phyloP scores from a whole-genome alignment of 2,797 vertebrate species.

The Pseudochirops cupreus region DNA sequence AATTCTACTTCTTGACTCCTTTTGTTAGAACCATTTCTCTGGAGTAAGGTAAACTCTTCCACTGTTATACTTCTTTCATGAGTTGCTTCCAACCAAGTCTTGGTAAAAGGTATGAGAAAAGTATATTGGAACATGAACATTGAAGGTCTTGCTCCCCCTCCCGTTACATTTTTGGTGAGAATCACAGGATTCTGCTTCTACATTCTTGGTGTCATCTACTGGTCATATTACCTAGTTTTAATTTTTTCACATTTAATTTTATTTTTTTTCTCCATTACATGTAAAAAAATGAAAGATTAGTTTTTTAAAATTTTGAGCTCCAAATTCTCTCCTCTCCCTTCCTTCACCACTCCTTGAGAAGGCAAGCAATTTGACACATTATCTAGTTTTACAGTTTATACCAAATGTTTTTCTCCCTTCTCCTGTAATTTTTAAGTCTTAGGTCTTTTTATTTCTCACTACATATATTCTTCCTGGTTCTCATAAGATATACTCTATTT shows the following conservation, averaged over 20 bases:
- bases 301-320: not conserved
- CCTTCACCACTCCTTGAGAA: not conserved
- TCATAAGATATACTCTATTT: not conserved
- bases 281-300: not conserved
- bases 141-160: not conserved
- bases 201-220: constrained; percentile 16
- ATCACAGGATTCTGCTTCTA: constrained; percentile 16
- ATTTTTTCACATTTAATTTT: not conserved
- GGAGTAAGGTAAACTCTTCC: constrained; percentile 35
- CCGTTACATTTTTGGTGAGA: constrained; percentile 35
- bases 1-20: not conserved
- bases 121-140: not conserved
- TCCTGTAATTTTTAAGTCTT: constrained; percentile 35
- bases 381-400: not conserved
- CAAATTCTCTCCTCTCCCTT: not conserved
- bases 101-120: constrained; percentile 8
- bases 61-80: constrained; percentile 15
- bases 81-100: constrained; percentile 21
- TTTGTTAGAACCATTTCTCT: constrained; percentile 32
- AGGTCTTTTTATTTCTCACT: constrained; percentile 20
- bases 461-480: not conserved
- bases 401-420: constrained; percentile 1
- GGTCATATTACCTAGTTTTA: not conserved
- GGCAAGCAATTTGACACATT: not conserved
- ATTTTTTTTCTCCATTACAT: not conserved